Percentiles rank a stretch among this genome's conserved stretches.
These are phyloP conservation scores for Apamea epomidion DNA, from an alignment of 2,888 invertebrate genomes.

Conservation along the genomic window DNA sequence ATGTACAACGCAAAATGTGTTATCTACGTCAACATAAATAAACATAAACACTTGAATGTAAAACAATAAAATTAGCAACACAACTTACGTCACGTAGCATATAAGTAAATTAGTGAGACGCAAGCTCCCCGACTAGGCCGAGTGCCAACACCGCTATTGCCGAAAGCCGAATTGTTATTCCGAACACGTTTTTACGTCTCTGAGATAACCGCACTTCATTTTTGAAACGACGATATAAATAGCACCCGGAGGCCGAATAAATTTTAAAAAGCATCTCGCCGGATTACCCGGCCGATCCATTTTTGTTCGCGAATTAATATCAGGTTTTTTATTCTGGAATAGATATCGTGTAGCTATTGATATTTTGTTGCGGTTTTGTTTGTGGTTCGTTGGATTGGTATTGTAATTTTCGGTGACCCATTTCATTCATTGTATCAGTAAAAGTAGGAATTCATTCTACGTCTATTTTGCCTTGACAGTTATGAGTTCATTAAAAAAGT, in stretches of 20 bases:
- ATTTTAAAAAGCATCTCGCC: slow-evolving; percentile 86
- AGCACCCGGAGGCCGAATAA: slow-evolving; percentile 87
- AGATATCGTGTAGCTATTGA: slow-evolving; percentile 55
- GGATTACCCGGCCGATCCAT: slow-evolving; percentile 66
- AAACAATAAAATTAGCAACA: slow-evolving; percentile 62
- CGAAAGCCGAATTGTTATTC: slow-evolving; percentile 81
- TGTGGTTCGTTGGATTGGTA: slow-evolving; percentile 13
- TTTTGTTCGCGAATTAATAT: slow-evolving; percentile 70
- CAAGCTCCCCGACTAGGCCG: slow-evolving; percentile 56
- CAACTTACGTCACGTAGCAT: slow-evolving; percentile 62
- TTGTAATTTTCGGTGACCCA: slow-evolving; percentile 14
- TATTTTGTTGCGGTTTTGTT: slow-evolving; percentile 42
- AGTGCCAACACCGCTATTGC: slow-evolving; percentile 62
- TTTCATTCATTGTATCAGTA: slow-evolving; percentile 10
- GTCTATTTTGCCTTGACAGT: background rate
- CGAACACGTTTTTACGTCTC: slow-evolving; percentile 85
- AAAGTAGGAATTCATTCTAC: slow-evolving; percentile 1
- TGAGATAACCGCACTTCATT: slow-evolving; percentile 89
- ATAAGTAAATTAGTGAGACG: slow-evolving; percentile 66
- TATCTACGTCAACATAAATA: slow-evolving; percentile 55
- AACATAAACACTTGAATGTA: slow-evolving; percentile 48
- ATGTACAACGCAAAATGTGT: slow-evolving; percentile 43
- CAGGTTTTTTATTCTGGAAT: slow-evolving; percentile 57
- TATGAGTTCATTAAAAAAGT: background rate
- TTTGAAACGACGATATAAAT: slow-evolving; percentile 89